Evolutionary conservation across 35 echinoderm and acorn worm genomes (phyloP).

Genomic region (Apostichopus parvimensis): DNA sequence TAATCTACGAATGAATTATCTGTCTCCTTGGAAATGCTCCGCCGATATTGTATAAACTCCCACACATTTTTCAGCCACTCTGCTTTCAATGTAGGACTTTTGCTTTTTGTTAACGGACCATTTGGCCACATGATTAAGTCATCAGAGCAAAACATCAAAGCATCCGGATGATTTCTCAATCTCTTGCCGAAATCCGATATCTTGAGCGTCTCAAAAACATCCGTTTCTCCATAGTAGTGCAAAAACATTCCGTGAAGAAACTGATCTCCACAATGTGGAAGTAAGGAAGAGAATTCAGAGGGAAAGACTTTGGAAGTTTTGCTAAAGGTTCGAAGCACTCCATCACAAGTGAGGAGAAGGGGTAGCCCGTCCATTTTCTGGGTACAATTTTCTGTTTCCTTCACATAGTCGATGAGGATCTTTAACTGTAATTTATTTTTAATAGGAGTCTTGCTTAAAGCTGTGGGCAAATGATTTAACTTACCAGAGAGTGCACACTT

Average conservation of each 20-base stretch:
- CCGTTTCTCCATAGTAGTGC: background rate
- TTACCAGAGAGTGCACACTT: background rate
- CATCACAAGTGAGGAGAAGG: conserved; percentile 63
- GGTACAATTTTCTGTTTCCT: background rate
- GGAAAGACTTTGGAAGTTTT: conserved; percentile 10
- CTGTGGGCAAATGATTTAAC: background rate
- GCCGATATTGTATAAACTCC: background rate
- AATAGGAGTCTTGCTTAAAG: conserved; percentile 1
- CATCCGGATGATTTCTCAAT: background rate
- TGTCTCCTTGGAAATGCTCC: too few species aligned
- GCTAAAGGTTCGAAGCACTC: conserved; percentile 16
- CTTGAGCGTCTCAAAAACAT: conserved; percentile 16
- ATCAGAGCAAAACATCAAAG: background rate
- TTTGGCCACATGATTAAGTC: background rate
- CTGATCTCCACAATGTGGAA: conserved; percentile 36
- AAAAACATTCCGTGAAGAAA: conserved; percentile 54
- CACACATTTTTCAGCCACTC: conserved; percentile 39
- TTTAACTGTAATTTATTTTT: background rate
- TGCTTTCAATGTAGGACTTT: background rate
- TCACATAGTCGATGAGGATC: conserved; percentile 47
- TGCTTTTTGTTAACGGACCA: background rate
- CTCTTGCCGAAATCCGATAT: conserved; percentile 25
- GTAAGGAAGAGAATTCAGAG: background rate
- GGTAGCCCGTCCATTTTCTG: conserved; percentile 48
- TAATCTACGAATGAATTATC: background rate